Evolutionary conservation across 2,113 vertebrate species (phyloP).

Genomic region (Rhagologus leucostigma): DNA sequence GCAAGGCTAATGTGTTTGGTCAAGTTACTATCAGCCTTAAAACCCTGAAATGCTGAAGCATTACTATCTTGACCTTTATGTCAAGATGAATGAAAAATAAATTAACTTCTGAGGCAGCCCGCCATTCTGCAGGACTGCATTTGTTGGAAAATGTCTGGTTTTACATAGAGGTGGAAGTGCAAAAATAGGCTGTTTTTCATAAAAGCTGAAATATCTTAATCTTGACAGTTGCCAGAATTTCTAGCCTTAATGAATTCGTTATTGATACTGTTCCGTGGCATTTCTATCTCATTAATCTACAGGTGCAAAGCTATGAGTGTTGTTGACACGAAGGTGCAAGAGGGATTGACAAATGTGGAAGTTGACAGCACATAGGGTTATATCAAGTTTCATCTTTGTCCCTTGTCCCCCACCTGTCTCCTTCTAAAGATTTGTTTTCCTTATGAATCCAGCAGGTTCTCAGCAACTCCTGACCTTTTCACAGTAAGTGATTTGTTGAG

Average conservation of each 20-base stretch:
- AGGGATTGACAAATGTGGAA: not conserved
- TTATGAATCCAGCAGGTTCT: not conserved
- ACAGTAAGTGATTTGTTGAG: not conserved
- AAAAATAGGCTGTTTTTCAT: not conserved
- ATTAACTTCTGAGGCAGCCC: not conserved
- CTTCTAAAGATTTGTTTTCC: not conserved
- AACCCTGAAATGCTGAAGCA: not conserved
- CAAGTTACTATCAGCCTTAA: not conserved
- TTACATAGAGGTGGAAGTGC: not conserved
- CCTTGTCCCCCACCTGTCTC: not conserved
- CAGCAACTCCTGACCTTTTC: not conserved
- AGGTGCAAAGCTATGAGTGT: not conserved
- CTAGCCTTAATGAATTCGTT: not conserved
- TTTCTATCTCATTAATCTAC: not conserved
- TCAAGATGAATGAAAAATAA: conserved; percentile 14
- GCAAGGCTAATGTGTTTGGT: not conserved
- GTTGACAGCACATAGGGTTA: not conserved
- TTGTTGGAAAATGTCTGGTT: not conserved
- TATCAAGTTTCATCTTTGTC: not conserved
- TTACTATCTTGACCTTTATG: not conserved
- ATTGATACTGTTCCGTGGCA: not conserved
- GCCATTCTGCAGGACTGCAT: not conserved
- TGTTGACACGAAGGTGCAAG: not conserved
- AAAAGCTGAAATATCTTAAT: not conserved
- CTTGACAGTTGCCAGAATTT: not conserved